Evolutionary conservation across 2,888 invertebrate genomes (phyloP), one percentile per base, ranked within the genome.

Genomic region (Keiferia lycopersicella): DNA sequence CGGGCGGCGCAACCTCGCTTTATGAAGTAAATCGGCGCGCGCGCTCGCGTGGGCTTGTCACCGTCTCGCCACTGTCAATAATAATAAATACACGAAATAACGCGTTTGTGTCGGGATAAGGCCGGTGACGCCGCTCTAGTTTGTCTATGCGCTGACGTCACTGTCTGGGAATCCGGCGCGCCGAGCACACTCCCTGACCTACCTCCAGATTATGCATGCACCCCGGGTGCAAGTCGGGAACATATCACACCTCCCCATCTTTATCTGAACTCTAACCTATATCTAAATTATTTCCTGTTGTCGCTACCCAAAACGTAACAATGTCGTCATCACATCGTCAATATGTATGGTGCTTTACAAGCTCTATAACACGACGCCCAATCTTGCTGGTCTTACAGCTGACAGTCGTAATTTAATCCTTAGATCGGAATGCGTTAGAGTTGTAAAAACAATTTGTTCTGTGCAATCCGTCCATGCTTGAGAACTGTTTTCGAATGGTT

Each of bases 51-150:
- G 87, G 90, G 88, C 74, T 84, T 87, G 89, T 86, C 88, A 86
- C 87, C 81, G 90, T 89, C 90, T 89, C 86, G 89, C 84, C 89
- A 82, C 80, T 84, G 83, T 87, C 86, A 86, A 89, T 88, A 87
- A 82, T 82, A 88, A 87, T 88, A 90, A 89, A 88, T 90, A 89
- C 83, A 82, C 84, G 78, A 87, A 89, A 89, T 88, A 87, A 86
- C 81, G 81, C 82, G 84, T 83, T 86, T 83, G 83, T 82, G 79
- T 82, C 81, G 84, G 86, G 85, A 87, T 88, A 83, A 84, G 81
- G 83, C 78, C 82, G 79, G 82, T 87, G 88, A 87, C 85, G 83
- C 80, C 81, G 89, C 82, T 87, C 88, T 88, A 88, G 89, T 89
- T 88, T 90, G 89, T 89, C 88, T 90, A 86, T 87, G 76, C 77